Percentiles rank a stretch among this genome's conserved stretches.
Evolutionary conservation across 2,797 vertebrate species (phyloP).

Genomic region (Babyrousa celebensis): DNA sequence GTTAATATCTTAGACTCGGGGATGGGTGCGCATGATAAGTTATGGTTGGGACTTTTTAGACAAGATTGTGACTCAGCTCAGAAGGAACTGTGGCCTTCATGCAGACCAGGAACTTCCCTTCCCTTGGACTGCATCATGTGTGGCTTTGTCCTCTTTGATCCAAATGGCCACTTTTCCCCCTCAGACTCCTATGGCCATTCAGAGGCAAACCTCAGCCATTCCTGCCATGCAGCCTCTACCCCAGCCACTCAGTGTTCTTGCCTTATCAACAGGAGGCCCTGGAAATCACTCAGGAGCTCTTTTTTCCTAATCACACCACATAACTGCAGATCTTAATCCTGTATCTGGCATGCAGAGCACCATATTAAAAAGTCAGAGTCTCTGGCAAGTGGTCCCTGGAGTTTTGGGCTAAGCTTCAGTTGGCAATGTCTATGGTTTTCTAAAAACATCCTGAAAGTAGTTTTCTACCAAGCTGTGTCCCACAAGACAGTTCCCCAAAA

Average conservation of each 20-base stretch:
- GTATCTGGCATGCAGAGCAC: background rate
- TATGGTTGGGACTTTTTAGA: background rate
- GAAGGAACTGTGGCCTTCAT: background rate
- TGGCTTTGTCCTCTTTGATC: background rate
- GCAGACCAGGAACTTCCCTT: background rate
- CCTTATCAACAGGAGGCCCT: background rate
- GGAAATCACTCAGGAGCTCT: background rate
- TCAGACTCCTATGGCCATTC: accelerated
- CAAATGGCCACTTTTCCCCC: slow-evolving; percentile 39
- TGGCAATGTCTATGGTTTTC: background rate
- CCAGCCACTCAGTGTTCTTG: slow-evolving; percentile 74
- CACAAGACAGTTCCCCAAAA: background rate
- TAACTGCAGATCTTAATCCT: background rate
- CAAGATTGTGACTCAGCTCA: background rate
- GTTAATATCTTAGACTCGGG: background rate
- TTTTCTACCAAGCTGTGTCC: background rate
- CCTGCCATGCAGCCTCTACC: slow-evolving; percentile 66
- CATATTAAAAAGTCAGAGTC: background rate
- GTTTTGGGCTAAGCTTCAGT: background rate
- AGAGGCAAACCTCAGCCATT: slow-evolving; percentile 60
- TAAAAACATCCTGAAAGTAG: background rate
- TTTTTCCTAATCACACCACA: background rate
- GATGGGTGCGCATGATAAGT: background rate
- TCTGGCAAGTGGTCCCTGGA: background rate
- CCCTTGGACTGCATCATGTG: background rate